A percentile compares a stretch with the other conserved stretches of the same genome.
Evolutionary conservation across 2,113 vertebrate species (phyloP).

Genomic region (Misgurnus anguillicaudatus): DNA sequence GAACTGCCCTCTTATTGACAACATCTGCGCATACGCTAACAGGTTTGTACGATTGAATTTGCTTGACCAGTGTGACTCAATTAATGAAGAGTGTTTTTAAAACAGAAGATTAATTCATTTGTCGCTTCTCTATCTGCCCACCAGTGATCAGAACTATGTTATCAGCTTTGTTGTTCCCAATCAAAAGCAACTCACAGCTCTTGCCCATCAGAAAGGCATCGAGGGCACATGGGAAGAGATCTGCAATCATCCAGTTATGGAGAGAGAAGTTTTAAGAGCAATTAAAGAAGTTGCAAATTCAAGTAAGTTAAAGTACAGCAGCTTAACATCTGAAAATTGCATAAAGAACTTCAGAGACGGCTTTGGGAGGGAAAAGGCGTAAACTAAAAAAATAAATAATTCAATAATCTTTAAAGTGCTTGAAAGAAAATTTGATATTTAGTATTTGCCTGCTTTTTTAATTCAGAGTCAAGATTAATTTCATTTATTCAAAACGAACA

Average conservation of each 20-base stretch:
- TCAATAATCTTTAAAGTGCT: too few relatives aligned
- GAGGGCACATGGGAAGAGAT: constrained; percentile 86
- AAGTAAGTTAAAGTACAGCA: constrained; percentile 77
- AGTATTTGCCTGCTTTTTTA: too few relatives aligned
- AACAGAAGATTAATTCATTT: not conserved
- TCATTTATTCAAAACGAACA: too few relatives aligned
- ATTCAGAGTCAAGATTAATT: too few relatives aligned
- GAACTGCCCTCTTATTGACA: constrained; percentile 91
- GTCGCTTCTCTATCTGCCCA: constrained; percentile 14
- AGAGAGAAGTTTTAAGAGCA: constrained; percentile 86
- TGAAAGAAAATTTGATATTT: too few relatives aligned
- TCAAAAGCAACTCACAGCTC: constrained; percentile 83
- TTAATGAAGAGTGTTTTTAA: not conserved
- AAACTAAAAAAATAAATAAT: too few relatives aligned
- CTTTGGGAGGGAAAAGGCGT: too few relatives aligned
- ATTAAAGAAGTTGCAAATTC: constrained; percentile 89
- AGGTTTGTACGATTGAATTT: constrained; percentile 75
- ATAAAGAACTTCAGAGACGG: too few relatives aligned
- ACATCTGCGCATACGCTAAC: constrained; percentile 98
- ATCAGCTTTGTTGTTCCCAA: constrained; percentile 99
- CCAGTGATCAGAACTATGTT: constrained; percentile 94
- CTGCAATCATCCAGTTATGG: constrained; percentile 90
- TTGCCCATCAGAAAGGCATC: constrained; percentile 86
- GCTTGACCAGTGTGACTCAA: not conserved
- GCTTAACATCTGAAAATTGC: too few relatives aligned